Conservation (phyloP, 2,888 invertebrate species). For the Mantis religiosa region DNA sequence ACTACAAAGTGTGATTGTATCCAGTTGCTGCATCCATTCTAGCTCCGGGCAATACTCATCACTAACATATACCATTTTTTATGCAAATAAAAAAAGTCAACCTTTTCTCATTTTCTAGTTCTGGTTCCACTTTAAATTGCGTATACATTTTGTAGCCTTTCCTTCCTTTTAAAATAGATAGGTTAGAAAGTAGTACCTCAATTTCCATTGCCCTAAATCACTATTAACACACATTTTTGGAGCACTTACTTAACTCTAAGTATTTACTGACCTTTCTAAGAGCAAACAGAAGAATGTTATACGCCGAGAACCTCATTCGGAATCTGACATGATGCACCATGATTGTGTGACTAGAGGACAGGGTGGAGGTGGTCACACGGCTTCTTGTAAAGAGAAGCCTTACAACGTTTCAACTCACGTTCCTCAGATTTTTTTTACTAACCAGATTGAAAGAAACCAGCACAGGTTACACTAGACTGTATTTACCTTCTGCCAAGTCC, state of each 20-base stretch:
- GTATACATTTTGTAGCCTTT: no score
- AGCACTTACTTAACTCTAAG: not conserved
- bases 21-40: no score
- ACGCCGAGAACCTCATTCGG: slow-evolving; percentile 53
- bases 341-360: not conserved
- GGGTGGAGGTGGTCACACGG: not conserved
- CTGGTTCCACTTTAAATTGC: no score
- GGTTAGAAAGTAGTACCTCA: no score
- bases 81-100: no score
- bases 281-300: slow-evolving; percentile 53
- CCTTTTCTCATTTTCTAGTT: no score
- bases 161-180: no score
- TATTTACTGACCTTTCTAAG: slow-evolving; percentile 51
- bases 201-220: no score
- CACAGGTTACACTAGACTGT: not conserved
- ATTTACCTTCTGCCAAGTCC: not conserved
- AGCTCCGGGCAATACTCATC: no score
- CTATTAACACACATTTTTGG: not conserved
- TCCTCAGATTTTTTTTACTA: not conserved
- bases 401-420: not conserved
- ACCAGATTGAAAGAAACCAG: not conserved
- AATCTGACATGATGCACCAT: not conserved
- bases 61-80: no score
- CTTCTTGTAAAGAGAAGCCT: not conserved
- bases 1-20: no score